Conservation (phyloP, 2,888 invertebrate species). For the Ophonus ardosiacus region DNA sequence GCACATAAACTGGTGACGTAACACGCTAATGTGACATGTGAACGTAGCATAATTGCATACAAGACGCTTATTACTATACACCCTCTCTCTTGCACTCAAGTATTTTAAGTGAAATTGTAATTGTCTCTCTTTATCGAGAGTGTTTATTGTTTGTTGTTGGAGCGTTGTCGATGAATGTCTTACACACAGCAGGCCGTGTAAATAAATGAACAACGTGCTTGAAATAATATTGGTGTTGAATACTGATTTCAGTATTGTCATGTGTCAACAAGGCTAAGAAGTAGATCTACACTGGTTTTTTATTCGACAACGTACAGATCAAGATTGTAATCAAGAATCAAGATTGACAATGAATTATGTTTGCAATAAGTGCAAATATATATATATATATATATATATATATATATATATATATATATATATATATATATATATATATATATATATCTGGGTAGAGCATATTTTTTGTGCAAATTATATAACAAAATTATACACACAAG, state of each 20-base stretch:
- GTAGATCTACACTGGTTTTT: slow-evolving; percentile 13
- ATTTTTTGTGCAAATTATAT: too few relatives aligned
- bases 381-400: too few relatives aligned
- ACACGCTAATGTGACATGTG: slow-evolving; percentile 51
- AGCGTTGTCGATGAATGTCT: slow-evolving; percentile 40
- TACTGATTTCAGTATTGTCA: slow-evolving; percentile 43
- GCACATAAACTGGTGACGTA: slow-evolving; percentile 43
- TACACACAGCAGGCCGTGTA: slow-evolving; percentile 50
- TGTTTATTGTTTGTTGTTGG: slow-evolving; percentile 40
- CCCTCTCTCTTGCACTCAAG: slow-evolving; percentile 11
- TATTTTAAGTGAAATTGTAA: slow-evolving; percentile 5
- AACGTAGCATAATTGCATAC: slow-evolving; percentile 37
- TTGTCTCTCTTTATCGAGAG: slow-evolving; percentile 14
- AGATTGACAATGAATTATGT: background rate
- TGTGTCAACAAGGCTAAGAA: slow-evolving; percentile 32
- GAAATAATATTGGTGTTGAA: slow-evolving; percentile 56
- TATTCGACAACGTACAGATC: background rate
- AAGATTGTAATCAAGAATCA: background rate
- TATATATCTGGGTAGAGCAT: too few relatives aligned
- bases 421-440: too few relatives aligned
- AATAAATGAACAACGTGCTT: slow-evolving; percentile 40
- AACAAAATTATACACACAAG: too few relatives aligned
- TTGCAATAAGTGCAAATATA: background rate
- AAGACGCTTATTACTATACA: slow-evolving; percentile 23
- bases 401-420: too few relatives aligned